Conservation (phyloP, 2,113 vertebrate species). For the Eulemur rufifrons region DNA sequence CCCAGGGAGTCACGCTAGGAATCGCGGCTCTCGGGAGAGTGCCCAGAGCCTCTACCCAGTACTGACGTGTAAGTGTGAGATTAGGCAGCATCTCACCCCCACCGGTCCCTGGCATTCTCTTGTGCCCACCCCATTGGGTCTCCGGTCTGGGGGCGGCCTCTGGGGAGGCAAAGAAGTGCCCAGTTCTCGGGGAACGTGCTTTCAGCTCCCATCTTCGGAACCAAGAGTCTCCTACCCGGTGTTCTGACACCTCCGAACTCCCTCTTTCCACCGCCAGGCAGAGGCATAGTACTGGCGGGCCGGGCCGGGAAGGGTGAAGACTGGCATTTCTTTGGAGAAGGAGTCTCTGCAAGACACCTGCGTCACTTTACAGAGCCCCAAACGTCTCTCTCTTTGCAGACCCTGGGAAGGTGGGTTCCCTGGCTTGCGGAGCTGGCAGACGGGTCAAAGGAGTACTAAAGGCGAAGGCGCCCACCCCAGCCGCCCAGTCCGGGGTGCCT, state of each 20-base stretch:
- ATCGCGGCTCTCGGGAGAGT: background rate
- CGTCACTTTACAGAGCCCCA: background rate
- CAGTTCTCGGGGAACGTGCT: background rate
- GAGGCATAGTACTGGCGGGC: background rate
- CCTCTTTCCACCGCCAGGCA: background rate
- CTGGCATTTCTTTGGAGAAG: background rate
- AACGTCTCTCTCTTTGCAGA: background rate
- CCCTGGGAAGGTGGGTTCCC: background rate
- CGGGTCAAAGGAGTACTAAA: background rate
- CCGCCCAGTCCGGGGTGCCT: background rate
- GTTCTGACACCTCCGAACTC: background rate
- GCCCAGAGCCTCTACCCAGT: background rate
- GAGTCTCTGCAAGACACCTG: slow-evolving; percentile 34
- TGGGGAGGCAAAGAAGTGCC: background rate
- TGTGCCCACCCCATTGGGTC: background rate
- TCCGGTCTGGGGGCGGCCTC: background rate
- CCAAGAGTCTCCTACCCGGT: background rate
- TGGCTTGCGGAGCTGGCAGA: background rate
- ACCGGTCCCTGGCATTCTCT: background rate
- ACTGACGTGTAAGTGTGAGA: background rate
- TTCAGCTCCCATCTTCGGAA: background rate
- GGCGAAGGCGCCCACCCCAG: background rate
- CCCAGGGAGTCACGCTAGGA: background rate
- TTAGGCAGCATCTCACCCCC: background rate
- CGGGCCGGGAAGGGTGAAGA: background rate